Evolutionary conservation across 2,888 invertebrate genomes (phyloP).

Genomic region (Philhelius pedissequus): DNA sequence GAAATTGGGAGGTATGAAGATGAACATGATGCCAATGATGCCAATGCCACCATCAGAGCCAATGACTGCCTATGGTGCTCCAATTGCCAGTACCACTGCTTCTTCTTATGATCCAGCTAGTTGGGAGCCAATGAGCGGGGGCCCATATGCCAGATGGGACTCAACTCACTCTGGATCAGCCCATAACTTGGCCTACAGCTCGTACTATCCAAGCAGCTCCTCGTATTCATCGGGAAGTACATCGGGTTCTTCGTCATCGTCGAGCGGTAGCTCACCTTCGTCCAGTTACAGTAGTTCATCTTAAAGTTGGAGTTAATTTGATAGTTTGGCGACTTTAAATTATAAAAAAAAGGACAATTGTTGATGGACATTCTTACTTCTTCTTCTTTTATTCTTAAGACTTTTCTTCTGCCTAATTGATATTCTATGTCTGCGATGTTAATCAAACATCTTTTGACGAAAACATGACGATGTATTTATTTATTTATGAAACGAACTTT

Average conservation of each 20-base stretch:
- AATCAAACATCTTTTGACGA: background rate
- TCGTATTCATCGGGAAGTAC: conserved; percentile 79
- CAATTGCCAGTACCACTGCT: conserved; percentile 82
- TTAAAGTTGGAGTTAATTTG: background rate
- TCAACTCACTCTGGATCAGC: conserved; percentile 79
- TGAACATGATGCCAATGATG: conserved; percentile 83
- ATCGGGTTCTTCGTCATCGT: conserved; percentile 71
- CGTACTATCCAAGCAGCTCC: conserved; percentile 85
- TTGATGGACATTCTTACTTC: background rate
- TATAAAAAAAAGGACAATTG: background rate
- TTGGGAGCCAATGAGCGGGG: conserved; percentile 86
- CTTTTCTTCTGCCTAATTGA: background rate
- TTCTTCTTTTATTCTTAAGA: background rate
- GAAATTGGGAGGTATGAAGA: conserved; percentile 89
- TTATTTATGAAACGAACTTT: conserved; percentile 49
- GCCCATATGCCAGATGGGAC: conserved; percentile 90
- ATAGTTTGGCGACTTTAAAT: background rate
- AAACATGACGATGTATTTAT: conserved; percentile 48
- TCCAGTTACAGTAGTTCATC: conserved; percentile 59
- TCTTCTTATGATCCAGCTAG: conserved; percentile 85
- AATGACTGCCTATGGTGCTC: conserved; percentile 85
- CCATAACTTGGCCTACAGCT: conserved; percentile 85
- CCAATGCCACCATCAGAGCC: conserved; percentile 81
- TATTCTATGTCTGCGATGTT: background rate
- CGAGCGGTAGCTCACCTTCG: conserved; percentile 74